Base-by-base conservation (phyloP, 2,797 vertebrate genomes). In the Chloroceryle amazona region DNA sequence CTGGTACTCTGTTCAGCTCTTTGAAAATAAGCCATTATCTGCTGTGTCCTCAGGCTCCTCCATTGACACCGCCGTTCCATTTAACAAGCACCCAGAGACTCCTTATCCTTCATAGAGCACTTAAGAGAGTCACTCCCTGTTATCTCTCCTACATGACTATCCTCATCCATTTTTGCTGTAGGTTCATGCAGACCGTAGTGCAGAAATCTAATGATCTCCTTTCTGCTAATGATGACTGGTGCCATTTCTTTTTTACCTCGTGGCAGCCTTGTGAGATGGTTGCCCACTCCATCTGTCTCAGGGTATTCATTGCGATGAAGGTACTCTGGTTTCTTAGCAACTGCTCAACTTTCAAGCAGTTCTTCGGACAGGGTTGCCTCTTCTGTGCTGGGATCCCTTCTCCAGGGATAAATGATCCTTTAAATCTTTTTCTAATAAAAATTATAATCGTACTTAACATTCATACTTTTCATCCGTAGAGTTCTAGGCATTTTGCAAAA, bases 71-170 rank as follows among this genome's bases (percentile, higher is more conserved):
- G 10, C 75, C 1, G 12, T 93, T 92, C 89, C 86, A 87, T 87
- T 96, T 97, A 96, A 96, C 96, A 93, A 97, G 96, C 96, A 95
- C 92, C 95, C 96, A 96, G 81, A 94, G 92, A 68, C 67, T 96
- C 67, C 96, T 96, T 95, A 93, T 96, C 96, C 96, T 95, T 96
- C 95, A 91, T 81, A 93, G 81, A 94, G 52, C 4, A 51, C 86
- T 95, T 93, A 92, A 76, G 91, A 94, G 81, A 95, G 83, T 92
- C 63, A 44, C 66, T 93, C 72, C 68, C 79, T 91, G 72, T 94
- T 88, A 49, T 94, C 61, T 92, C 85, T 91, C 84, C 93, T 73
- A 42, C 80, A 86, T 57, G 89, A 66, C 89, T 91, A 47, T 97
- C 94, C 84, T 91, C 35, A 9, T 88, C 92, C 92, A 57, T 81